These are phyloP conservation scores for mouse (Mus musculus) DNA, from an alignment of 2,113 vertebrate species.

Conservation along the genomic window GRCm39 chr4:75935501-75936000, in stretches of 20 bases:
- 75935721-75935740: neutral
- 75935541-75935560: neutral
- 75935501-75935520: conserved; percentile 23
- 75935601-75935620: conserved; percentile 42
- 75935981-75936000: neutral
- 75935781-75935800: neutral
- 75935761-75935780: neutral
- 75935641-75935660: conserved; percentile 23
- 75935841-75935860: neutral
- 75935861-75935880: neutral
- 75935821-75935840: neutral
- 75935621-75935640: neutral
- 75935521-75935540: conserved; percentile 31
- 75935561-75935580: neutral
- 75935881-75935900: neutral
- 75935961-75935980: neutral
- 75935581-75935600: conserved; percentile 21
- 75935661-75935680: conserved; percentile 25
- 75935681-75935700: neutral
- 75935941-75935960: conserved; percentile 26
- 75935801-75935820: neutral
- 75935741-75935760: neutral
- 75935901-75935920: neutral
- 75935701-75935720: neutral
- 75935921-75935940: neutral